phyloP scores from a whole-genome alignment of 2,888 invertebrate species.

The Gerris lacustris region DNA sequence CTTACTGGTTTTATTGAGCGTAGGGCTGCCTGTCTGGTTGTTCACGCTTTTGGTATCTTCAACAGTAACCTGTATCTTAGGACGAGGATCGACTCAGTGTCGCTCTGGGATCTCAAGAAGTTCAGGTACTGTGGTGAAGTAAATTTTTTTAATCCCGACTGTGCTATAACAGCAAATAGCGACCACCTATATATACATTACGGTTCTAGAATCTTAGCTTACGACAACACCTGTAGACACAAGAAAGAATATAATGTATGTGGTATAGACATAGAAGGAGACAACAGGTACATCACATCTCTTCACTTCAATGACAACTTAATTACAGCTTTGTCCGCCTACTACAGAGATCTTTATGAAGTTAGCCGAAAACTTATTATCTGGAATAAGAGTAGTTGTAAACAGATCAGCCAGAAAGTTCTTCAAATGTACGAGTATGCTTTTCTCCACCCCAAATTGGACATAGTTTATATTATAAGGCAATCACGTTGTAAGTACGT shows the following conservation, averaged over 20 bases:
- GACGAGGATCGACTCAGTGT: neutral
- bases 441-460: constrained; percentile 2
- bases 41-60: constrained; percentile 4
- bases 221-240: neutral
- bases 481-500: neutral
- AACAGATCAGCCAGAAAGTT: neutral
- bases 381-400: neutral
- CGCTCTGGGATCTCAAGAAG: neutral
- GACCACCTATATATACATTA: neutral
- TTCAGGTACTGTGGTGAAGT: constrained; percentile 5
- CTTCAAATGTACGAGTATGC: constrained; percentile 8
- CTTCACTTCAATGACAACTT: constrained; percentile 1
- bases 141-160: neutral
- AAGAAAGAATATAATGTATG: neutral
- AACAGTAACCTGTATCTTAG: neutral
- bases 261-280: neutral
- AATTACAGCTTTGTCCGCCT: neutral
- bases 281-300: constrained; percentile 1
- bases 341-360: neutral
- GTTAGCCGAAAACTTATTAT: neutral
- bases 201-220: neutral
- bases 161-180: neutral
- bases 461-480: constrained; percentile 7
- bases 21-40: neutral
- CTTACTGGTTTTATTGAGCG: neutral